These are phyloP conservation scores for Oryzias sinensis DNA, from an alignment of 2,797 vertebrate genomes.

Conservation along the genomic window DNA sequence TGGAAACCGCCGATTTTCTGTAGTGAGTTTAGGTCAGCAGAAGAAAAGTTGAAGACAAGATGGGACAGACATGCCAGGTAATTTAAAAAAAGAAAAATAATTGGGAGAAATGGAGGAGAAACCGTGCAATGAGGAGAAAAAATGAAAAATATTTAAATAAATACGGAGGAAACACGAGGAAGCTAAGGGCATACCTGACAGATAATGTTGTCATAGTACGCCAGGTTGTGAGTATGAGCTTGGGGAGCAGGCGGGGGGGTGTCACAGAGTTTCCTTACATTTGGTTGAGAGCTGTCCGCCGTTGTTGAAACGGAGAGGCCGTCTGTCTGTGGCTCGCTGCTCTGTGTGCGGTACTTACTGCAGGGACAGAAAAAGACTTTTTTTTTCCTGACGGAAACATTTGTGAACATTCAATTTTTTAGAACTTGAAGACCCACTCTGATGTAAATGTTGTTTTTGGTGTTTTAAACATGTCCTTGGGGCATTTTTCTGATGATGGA, in stretches of 20 bases:
- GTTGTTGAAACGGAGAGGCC: conserved; percentile 97
- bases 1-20: too few relatives aligned
- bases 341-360: conserved; percentile 90
- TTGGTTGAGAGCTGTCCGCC: conserved; percentile 95
- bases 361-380: conserved; percentile 11
- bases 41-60: too few relatives aligned
- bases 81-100: too few relatives aligned
- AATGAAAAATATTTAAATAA: neutral
- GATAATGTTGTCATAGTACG: conserved; percentile 89
- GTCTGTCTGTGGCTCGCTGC: conserved; percentile 90
- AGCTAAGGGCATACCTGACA: conserved; percentile 84
- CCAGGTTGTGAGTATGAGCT: conserved; percentile 83
- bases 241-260: conserved; percentile 78
- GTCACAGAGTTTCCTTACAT: conserved; percentile 89
- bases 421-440: too few relatives aligned
- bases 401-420: conserved; percentile 3
- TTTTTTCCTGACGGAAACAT: conserved; percentile 18
- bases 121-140: conserved; percentile 7
- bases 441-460: too few relatives aligned
- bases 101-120: too few relatives aligned
- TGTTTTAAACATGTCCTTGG: too few relatives aligned
- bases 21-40: too few relatives aligned
- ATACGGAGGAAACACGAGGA: conserved; percentile 41
- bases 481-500: too few relatives aligned
- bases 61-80: too few relatives aligned